These are phyloP conservation scores for Sylvilagus floridanus DNA, from an alignment of 2,797 vertebrate genomes.

Conservation along the genomic window DNA sequence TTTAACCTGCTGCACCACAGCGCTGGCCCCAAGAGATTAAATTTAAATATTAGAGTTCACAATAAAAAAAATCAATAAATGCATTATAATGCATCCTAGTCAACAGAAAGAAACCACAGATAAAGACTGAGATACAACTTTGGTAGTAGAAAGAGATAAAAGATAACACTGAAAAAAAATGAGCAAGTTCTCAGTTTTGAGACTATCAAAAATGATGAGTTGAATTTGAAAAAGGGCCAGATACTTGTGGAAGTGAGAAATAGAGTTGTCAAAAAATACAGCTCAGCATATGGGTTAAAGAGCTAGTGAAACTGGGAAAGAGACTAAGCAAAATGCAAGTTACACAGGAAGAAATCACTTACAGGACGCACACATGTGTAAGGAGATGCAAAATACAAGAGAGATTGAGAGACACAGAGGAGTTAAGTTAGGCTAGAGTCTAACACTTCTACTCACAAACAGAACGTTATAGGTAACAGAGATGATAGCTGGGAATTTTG, in stretches of 20 bases:
- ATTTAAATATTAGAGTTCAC: not conserved
- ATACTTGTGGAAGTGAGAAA: conserved; percentile 13
- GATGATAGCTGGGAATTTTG: not conserved
- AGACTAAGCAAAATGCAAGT: not conserved
- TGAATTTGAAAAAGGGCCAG: conserved; percentile 38
- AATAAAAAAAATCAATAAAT: not conserved
- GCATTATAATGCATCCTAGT: not conserved
- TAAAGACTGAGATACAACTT: not conserved
- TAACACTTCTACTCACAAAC: not conserved
- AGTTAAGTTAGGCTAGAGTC: not conserved
- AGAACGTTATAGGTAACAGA: not conserved
- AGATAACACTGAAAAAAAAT: not conserved
- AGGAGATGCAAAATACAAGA: not conserved
- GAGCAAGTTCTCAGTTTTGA: conserved; percentile 30
- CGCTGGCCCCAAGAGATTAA: too few relatives aligned
- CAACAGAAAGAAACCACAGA: not conserved
- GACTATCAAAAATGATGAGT: not conserved
- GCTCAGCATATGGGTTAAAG: not conserved
- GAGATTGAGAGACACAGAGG: not conserved
- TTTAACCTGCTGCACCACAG: too few relatives aligned
- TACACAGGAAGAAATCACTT: not conserved
- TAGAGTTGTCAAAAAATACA: not conserved
- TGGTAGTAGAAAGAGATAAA: not conserved
- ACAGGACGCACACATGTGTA: not conserved
- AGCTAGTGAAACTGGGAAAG: not conserved